A percentile compares a stretch with the other conserved stretches of the same genome.
Conservation (phyloP, 1,140 invertebrate species). For the Tyrophagus putrescentiae region DNA sequence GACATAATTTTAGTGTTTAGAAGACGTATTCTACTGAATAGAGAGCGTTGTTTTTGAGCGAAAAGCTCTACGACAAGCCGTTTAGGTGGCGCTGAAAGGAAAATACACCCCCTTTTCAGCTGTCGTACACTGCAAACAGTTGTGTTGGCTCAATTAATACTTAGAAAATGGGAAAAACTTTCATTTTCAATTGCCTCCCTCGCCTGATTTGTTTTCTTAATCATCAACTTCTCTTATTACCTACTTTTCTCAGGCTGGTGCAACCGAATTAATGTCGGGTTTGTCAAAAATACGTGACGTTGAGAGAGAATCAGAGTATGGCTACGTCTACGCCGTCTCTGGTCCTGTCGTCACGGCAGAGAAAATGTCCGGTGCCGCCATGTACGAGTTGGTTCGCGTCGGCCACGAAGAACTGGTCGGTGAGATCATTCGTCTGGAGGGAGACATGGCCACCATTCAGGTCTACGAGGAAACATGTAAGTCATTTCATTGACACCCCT, state of each 20-base stretch:
- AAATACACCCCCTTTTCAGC: not conserved
- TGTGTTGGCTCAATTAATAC: no score
- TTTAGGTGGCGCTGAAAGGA: no score
- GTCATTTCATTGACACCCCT: not conserved
- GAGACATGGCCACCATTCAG: conserved; percentile 98
- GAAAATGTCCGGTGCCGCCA: conserved; percentile 97
- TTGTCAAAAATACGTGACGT: conserved; percentile 61
- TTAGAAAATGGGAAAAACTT: no score
- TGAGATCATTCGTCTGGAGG: conserved; percentile 97
- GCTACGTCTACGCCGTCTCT: conserved; percentile 90
- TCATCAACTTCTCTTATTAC: not conserved
- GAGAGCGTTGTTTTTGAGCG: no score
- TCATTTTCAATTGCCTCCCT: no score
- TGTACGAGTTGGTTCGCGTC: conserved; percentile 98
- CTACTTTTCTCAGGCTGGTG: conserved; percentile 12
- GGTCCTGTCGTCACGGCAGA: conserved; percentile 97
- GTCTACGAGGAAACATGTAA: conserved; percentile 95
- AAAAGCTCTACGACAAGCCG: no score
- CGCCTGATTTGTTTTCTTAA: no score
- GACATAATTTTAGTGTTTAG: no score
- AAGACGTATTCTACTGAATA: no score
- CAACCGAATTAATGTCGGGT: conserved; percentile 10
- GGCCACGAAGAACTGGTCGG: conserved; percentile 95
- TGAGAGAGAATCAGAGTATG: conserved; percentile 72
- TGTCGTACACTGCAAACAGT: no score